A percentile compares a stretch with the other conserved stretches of the same genome.
Evolutionary conservation across 2,113 vertebrate species (phyloP).

Genomic region (Circaetus cinerascens): DNA sequence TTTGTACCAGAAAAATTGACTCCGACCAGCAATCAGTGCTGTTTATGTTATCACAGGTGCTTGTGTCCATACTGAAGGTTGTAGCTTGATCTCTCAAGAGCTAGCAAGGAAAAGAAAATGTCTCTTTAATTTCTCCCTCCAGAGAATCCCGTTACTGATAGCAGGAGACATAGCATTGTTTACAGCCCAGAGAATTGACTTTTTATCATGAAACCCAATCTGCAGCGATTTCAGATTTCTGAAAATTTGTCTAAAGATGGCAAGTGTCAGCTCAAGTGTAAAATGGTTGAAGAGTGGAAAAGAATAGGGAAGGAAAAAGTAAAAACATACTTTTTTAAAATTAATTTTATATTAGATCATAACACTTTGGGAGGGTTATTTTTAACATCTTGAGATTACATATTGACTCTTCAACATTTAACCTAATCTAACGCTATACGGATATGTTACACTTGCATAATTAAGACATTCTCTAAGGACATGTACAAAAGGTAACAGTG

Average conservation of each 20-base stretch:
- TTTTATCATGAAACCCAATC: background rate
- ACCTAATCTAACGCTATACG: background rate
- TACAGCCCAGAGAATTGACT: background rate
- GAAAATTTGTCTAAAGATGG: background rate
- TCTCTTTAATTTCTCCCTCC: background rate
- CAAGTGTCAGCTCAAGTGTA: background rate
- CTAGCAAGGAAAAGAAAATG: background rate
- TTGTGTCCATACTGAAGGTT: background rate
- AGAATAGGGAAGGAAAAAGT: background rate
- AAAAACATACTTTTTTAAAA: background rate
- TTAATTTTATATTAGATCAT: background rate
- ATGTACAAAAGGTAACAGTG: background rate
- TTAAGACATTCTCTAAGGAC: background rate
- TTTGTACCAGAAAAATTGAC: background rate
- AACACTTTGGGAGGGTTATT: background rate
- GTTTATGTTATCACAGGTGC: background rate
- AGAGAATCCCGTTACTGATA: background rate
- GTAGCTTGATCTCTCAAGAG: background rate
- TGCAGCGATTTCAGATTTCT: background rate
- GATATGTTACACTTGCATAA: background rate
- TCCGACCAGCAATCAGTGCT: background rate
- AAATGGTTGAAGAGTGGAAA: background rate
- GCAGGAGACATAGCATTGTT: background rate
- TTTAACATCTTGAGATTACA: background rate
- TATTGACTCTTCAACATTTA: background rate